Percentiles rank a stretch among this genome's conserved stretches.
Conservation (phyloP, 2,888 invertebrate genomes). For the Eilema depressum region DNA sequence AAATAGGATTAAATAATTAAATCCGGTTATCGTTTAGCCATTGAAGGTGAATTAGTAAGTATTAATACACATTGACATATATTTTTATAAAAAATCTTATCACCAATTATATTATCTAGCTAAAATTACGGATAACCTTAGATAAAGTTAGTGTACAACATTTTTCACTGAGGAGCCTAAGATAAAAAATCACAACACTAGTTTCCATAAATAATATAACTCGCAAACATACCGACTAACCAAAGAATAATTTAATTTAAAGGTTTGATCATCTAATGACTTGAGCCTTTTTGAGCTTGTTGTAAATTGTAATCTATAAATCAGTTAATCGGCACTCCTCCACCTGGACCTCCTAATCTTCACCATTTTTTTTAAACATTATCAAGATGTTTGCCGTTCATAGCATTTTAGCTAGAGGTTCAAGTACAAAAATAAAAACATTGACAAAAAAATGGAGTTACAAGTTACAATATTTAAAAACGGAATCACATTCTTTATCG, state of each 20-base stretch:
- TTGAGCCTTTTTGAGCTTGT: no score
- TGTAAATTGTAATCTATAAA: no score
- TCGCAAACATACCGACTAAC: no score
- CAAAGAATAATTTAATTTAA: no score
- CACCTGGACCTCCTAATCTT: no score
- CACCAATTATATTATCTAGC: not conserved
- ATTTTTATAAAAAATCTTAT: not conserved
- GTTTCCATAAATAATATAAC: no score
- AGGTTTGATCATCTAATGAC: no score
- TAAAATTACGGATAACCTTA: not conserved
- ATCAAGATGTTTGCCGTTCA: not conserved
- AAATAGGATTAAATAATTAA: not conserved
- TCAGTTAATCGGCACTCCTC: no score
- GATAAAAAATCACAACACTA: not conserved
- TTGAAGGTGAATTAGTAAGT: conserved; percentile 2
- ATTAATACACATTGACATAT: not conserved
- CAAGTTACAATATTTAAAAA: not conserved
- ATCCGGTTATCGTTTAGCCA: not conserved
- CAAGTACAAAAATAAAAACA: not conserved
- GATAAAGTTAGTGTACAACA: not conserved
- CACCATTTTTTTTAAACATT: no score
- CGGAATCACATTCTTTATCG: not conserved
- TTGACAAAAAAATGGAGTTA: no score
- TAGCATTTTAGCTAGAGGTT: not conserved
- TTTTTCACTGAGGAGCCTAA: not conserved